These are phyloP conservation scores for Dinomys branickii DNA, from an alignment of 2,113 vertebrate species.

Conservation along the genomic window DNA sequence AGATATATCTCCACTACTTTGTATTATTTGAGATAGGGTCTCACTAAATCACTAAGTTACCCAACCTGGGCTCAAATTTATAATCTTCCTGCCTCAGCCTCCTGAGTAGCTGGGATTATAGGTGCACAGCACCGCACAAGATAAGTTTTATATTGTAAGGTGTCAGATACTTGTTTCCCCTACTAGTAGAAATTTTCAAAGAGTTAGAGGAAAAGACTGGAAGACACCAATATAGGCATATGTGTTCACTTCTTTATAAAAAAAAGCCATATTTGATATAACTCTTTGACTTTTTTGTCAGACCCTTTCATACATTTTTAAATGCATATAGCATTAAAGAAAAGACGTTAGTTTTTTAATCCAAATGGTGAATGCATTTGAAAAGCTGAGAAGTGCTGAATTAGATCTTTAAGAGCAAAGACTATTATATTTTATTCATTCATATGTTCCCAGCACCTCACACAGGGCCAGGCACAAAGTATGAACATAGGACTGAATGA, in stretches of 20 bases:
- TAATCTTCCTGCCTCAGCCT: background rate
- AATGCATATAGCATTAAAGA: constrained; percentile 55
- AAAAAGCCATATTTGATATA: background rate
- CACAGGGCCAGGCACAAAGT: constrained; percentile 51
- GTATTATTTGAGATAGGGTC: background rate
- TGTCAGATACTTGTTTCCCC: constrained; percentile 38
- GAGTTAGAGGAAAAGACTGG: background rate
- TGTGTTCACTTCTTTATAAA: background rate
- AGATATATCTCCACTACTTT: background rate
- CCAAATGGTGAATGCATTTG: constrained; percentile 51
- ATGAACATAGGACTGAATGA: constrained; percentile 32
- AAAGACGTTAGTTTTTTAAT: background rate
- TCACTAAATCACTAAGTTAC: background rate
- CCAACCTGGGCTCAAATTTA: background rate
- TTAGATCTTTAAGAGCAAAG: constrained; percentile 29
- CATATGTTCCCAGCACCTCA: constrained; percentile 37
- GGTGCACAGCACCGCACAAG: background rate
- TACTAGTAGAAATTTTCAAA: constrained; percentile 47
- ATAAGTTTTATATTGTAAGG: constrained; percentile 9
- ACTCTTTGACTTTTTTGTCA: constrained; percentile 37
- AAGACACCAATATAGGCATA: background rate
- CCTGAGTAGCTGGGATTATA: background rate
- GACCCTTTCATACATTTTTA: constrained; percentile 25
- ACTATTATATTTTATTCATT: constrained; percentile 52
- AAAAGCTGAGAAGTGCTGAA: constrained; percentile 51